A percentile compares a stretch with the other conserved stretches of the same genome.
Evolutionary conservation across 2,888 invertebrate species (phyloP).

Genomic region (Campaea margaritaria): DNA sequence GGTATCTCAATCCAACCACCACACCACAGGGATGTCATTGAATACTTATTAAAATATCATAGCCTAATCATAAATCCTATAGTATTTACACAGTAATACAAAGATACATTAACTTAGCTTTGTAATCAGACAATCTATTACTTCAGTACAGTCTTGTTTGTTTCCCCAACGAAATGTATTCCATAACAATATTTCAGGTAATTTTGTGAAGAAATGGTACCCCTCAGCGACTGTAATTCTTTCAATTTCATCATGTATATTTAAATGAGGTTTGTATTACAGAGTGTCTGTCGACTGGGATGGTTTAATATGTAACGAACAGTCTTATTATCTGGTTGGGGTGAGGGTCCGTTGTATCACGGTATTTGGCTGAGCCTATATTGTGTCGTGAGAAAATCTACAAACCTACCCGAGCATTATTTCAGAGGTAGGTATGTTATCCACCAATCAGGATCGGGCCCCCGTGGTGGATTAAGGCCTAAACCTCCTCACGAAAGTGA

Average conservation of each 20-base stretch:
- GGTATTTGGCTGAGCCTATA: constrained; percentile 12
- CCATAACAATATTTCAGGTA: constrained; percentile 46
- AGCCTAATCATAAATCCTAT: too few species aligned
- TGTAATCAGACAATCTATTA: neutral
- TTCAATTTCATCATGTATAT: constrained; percentile 84
- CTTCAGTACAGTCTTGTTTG: neutral
- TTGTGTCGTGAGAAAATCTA: too few species aligned
- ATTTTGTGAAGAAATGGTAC: constrained; percentile 49
- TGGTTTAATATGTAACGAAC: constrained; percentile 77
- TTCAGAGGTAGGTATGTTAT: too few species aligned
- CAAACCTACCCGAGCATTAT: too few species aligned
- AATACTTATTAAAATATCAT: too few species aligned
- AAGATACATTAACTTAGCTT: too few species aligned
- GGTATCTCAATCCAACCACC: too few species aligned
- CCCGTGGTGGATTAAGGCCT: too few species aligned
- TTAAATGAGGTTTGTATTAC: constrained; percentile 80
- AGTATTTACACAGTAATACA: too few species aligned
- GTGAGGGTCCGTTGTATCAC: constrained; percentile 50
- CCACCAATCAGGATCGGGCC: too few species aligned
- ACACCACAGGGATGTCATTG: too few species aligned
- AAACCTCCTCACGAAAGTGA: too few species aligned
- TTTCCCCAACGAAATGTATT: neutral
- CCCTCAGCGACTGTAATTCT: constrained; percentile 64
- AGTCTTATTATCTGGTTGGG: constrained; percentile 73
- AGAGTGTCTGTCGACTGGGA: constrained; percentile 55